Percentiles rank a stretch among this genome's conserved stretches.
Evolutionary conservation across 2,888 invertebrate genomes (phyloP).

Genomic region (Podabrus alpinus): DNA sequence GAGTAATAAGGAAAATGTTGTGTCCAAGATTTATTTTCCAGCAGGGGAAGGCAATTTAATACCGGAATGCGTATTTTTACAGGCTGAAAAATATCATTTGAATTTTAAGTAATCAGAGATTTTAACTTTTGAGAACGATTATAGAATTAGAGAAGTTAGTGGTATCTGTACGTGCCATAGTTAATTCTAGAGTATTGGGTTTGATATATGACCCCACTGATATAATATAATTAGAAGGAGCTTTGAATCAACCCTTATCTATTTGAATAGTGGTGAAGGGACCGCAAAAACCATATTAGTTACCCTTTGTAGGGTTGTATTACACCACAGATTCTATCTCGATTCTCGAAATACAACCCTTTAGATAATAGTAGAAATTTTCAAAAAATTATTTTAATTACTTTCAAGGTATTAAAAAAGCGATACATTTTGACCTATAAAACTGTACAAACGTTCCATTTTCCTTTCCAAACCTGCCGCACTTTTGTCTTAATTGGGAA

Average conservation of each 20-base stretch:
- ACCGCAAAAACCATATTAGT: conserved; percentile 56
- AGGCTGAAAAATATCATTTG: not conserved
- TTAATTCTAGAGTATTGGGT: conserved; percentile 42
- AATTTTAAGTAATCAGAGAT: not conserved
- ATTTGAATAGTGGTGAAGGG: conserved; percentile 55
- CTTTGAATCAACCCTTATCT: conserved; percentile 56
- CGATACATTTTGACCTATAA: not conserved
- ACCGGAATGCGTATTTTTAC: not conserved
- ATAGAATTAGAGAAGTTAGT: conserved; percentile 30
- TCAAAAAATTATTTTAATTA: conserved; percentile 4
- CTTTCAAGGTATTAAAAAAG: not conserved
- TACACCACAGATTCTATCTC: conserved; percentile 39
- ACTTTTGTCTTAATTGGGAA: not conserved
- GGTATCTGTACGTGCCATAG: conserved; percentile 31
- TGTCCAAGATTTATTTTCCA: not conserved
- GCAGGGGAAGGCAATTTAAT: not conserved
- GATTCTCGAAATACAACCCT: conserved; percentile 24
- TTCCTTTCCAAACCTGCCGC: not conserved
- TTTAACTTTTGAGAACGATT: conserved; percentile 17
- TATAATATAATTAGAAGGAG: conserved; percentile 57
- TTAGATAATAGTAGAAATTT: conserved; percentile 22
- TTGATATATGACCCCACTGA: conserved; percentile 56
- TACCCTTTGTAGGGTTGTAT: conserved; percentile 53
- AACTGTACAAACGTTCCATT: not conserved
- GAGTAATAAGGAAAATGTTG: not conserved